A percentile compares a stretch with the other conserved stretches of the same genome.
Conservation (phyloP, 1,140 invertebrate species). For the Magallana gigas region DNA sequence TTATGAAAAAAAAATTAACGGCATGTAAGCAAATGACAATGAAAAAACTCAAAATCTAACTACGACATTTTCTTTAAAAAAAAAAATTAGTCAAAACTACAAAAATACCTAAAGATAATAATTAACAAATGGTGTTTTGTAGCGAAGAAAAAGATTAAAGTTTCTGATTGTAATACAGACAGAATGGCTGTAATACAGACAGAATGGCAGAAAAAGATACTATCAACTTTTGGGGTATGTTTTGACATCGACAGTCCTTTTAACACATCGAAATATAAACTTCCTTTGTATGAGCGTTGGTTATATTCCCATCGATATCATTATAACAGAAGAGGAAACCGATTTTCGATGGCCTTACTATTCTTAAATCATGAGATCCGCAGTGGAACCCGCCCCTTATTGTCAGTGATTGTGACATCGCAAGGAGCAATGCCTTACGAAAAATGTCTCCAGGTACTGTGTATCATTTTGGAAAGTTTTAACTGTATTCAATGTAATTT, state of each 20-base stretch:
- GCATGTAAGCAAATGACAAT: not conserved
- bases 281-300: not conserved
- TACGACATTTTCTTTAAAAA: not conserved
- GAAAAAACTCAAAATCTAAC: not conserved
- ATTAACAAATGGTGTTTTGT: too few relatives aligned
- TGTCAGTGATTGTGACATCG: not conserved
- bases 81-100: constrained; percentile 1
- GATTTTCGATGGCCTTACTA: not conserved
- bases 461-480: not conserved
- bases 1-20: not conserved
- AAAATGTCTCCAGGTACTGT: not conserved
- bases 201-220: not conserved
- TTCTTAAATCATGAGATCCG: not conserved
- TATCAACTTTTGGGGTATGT: not conserved
- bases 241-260: not conserved
- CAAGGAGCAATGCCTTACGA: not conserved
- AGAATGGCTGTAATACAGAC: not conserved
- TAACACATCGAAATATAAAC: not conserved
- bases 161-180: not conserved
- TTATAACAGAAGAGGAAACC: not conserved
- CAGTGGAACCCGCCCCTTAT: not conserved
- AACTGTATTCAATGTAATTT: not conserved
- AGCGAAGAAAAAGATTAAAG: not conserved
- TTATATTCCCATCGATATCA: not conserved
- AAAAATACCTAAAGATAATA: not conserved